Conservation (phyloP, 2,113 vertebrate species). For the Grammomys dolichurus region DNA sequence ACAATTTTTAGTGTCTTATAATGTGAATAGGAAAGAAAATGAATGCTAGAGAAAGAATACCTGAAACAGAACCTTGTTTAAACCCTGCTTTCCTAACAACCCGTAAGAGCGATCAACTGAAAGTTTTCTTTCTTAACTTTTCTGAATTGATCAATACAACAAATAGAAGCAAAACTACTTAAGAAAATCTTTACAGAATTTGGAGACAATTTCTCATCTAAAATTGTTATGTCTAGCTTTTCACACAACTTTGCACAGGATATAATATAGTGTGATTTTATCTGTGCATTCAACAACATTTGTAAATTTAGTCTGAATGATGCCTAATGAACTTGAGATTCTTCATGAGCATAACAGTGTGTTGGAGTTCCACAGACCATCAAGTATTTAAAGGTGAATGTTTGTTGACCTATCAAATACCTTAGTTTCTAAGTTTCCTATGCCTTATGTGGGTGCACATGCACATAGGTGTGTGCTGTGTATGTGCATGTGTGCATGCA, state of each 20-base stretch:
- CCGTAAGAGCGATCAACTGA: neutral
- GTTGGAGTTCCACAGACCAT: conserved; percentile 18
- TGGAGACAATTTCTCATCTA: conserved; percentile 20
- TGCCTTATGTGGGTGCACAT: neutral
- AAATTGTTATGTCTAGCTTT: neutral
- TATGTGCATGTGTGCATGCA: neutral
- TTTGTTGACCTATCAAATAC: neutral
- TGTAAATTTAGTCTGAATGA: neutral
- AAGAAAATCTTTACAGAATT: neutral
- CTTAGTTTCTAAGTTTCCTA: neutral
- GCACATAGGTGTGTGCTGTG: neutral
- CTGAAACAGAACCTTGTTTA: neutral
- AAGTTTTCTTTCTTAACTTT: neutral
- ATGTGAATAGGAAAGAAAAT: conserved; percentile 42
- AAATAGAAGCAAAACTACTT: neutral
- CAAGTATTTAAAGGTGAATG: conserved; percentile 20
- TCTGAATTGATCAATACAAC: conserved; percentile 9
- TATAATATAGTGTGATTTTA: neutral
- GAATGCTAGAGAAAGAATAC: neutral
- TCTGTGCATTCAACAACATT: neutral
- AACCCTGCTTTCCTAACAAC: neutral
- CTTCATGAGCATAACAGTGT: neutral
- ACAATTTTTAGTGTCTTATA: neutral
- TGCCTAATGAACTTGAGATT: neutral
- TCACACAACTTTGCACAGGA: neutral